Base-by-base conservation (phyloP, 2,113 vertebrate species). In the Hippocampus comes region DNA sequence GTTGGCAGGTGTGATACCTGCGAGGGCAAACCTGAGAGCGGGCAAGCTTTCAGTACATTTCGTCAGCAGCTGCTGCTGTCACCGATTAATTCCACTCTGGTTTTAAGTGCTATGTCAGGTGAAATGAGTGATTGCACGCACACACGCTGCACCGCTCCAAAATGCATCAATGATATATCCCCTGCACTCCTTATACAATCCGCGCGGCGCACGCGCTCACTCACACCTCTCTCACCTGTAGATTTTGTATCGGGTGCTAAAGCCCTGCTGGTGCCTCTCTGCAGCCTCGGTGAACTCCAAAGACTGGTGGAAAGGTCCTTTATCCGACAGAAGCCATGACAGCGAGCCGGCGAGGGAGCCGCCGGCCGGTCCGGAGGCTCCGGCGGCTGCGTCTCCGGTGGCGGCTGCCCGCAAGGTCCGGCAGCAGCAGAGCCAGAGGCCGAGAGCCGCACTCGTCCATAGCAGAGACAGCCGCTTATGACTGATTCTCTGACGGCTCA, bases 401-500 rank as follows among this genome's bases (percentile, higher is more conserved):
- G 21, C 56, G 15, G 63, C 55, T 15, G 63, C 92, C 93, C 91
- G n/a, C 55, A 78, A 69, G 89, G 93, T 92, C 94, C 90, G 87
- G 81, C 93, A 94, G 93, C 93, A 95, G 75, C 90, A 89, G 77
- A 90, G 77, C 87, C 86, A 95, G 87, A 97, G 94, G 93, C 93
- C 93, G 92, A 97, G 92, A 78, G 94, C 93, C 89, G 94, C 93
- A 92, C 94, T 94, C 93, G 94, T 93, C 95, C 96, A 98, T 94
- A 93, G 93, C 95, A 94, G 94, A 95, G 92, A 94, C 93, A 93
- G 84, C 92, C 93, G 94, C 94, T 94, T 94, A 95, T 93, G 95
- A 94, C 94, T 93, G 94, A 93, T 93, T 89, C 94, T 92, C 90
- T 94, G 93, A 92, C 92, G 91, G 94, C 93, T 93, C 96, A 98